Evolutionary conservation across 2,888 invertebrate species (phyloP).

Genomic region (Julus scanicus): DNA sequence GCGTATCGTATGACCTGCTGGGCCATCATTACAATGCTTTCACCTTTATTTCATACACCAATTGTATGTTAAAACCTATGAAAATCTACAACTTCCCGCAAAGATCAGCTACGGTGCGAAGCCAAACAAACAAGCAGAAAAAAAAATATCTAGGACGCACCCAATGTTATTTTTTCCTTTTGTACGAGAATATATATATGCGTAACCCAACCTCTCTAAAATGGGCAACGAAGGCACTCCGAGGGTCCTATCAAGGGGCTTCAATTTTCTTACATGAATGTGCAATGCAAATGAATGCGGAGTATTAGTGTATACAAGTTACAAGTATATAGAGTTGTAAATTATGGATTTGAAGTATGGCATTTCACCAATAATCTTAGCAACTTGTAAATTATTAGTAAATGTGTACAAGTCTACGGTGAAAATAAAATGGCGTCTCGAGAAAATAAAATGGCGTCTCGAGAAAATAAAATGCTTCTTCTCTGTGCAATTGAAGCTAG

Average conservation of each 20-base stretch:
- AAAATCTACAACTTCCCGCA: constrained; percentile 52
- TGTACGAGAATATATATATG: background rate
- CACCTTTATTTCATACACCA: constrained; percentile 52
- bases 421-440: no score
- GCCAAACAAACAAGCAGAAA: constrained; percentile 38
- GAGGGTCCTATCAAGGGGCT: background rate
- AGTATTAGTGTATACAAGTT: no score
- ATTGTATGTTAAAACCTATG: constrained; percentile 54
- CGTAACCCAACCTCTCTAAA: background rate
- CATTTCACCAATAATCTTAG: no score
- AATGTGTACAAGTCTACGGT: no score
- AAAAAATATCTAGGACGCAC: constrained; percentile 44
- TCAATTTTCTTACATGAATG: no score
- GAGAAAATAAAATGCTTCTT: no score
- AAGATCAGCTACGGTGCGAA: constrained; percentile 46
- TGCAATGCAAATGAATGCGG: no score
- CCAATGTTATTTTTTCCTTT: constrained; percentile 48
- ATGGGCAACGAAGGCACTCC: background rate
- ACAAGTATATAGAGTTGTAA: no score
- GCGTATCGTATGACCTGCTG: constrained; percentile 52
- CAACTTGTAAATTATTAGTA: no score
- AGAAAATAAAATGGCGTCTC: no score
- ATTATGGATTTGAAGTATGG: no score
- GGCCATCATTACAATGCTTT: constrained; percentile 54
- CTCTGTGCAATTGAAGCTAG: no score